A percentile compares a stretch with the other conserved stretches of the same genome.
phyloP scores from a whole-genome alignment of 2,113 vertebrate genomes.

The Trogon melanurus region DNA sequence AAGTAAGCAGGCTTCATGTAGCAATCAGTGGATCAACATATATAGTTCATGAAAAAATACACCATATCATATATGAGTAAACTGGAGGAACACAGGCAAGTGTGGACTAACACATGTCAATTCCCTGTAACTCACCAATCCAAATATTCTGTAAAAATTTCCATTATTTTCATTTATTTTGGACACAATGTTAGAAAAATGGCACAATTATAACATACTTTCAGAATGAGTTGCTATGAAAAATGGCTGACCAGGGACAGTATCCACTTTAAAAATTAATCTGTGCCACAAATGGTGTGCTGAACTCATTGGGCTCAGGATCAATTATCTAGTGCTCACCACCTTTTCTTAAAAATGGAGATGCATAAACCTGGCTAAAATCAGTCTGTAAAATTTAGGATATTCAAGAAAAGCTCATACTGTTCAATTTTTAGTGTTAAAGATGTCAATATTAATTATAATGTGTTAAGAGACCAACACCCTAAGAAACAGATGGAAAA shows the following conservation, averaged over 20 bases:
- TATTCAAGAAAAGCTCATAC: background rate
- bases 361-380: background rate
- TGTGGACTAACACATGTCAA: background rate
- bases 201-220: background rate
- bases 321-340: background rate
- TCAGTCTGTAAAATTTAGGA: background rate
- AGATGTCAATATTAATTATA: background rate
- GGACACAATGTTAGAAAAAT: background rate
- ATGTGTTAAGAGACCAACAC: background rate
- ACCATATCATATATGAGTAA: background rate
- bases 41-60: background rate
- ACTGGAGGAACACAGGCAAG: background rate
- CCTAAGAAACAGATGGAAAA: background rate
- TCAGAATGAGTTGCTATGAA: background rate
- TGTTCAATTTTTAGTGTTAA: background rate
- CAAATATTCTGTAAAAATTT: background rate
- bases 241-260: background rate
- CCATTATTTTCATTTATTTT: background rate
- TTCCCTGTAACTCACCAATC: background rate
- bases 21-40: background rate
- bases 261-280: background rate
- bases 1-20: background rate
- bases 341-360: background rate
- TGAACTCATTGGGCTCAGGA: background rate
- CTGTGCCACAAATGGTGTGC: background rate